Evolutionary conservation across 2,888 invertebrate genomes (phyloP).

Genomic region (Calephelis perditalis): DNA sequence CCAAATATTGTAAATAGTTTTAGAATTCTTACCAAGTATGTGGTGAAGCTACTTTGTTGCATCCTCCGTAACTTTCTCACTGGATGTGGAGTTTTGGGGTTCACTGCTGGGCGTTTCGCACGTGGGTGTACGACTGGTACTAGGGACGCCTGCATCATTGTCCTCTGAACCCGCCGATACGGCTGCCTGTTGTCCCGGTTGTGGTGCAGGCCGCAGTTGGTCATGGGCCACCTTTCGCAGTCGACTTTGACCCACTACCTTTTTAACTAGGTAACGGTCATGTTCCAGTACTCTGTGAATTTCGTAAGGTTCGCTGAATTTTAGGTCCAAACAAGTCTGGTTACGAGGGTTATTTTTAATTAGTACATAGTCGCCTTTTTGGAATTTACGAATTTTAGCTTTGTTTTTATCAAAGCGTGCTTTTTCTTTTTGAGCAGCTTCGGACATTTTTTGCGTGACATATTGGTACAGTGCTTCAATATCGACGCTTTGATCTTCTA

Average conservation of each 20-base stretch:
- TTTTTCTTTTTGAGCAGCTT: conserved; percentile 23
- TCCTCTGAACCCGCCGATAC: conserved; percentile 17
- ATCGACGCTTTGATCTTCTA: conserved; percentile 7
- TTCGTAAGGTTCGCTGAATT: conserved; percentile 30
- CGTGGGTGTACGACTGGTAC: no score
- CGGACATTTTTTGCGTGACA: conserved; percentile 27
- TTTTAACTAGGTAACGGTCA: conserved; percentile 30
- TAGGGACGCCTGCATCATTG: no score
- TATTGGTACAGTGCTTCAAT: conserved; percentile 24
- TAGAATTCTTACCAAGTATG: no score
- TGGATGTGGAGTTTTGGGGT: no score
- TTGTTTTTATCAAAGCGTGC: conserved; percentile 24
- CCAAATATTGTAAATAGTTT: no score
- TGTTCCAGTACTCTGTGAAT: conserved; percentile 26
- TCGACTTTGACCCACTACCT: conserved; percentile 25
- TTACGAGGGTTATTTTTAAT: conserved; percentile 30
- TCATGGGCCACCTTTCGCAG: conserved; percentile 32
- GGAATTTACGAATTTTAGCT: conserved; percentile 22
- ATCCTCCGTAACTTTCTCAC: no score
- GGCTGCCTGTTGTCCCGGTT: conserved; percentile 25
- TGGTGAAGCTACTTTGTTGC: no score
- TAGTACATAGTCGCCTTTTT: conserved; percentile 24
- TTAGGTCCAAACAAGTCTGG: conserved; percentile 28
- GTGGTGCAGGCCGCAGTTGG: conserved; percentile 29
- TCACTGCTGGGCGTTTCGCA: no score